These are phyloP conservation scores for Exocentrus adspersus DNA, from an alignment of 2,888 invertebrate genomes.

Conservation along the genomic window DNA sequence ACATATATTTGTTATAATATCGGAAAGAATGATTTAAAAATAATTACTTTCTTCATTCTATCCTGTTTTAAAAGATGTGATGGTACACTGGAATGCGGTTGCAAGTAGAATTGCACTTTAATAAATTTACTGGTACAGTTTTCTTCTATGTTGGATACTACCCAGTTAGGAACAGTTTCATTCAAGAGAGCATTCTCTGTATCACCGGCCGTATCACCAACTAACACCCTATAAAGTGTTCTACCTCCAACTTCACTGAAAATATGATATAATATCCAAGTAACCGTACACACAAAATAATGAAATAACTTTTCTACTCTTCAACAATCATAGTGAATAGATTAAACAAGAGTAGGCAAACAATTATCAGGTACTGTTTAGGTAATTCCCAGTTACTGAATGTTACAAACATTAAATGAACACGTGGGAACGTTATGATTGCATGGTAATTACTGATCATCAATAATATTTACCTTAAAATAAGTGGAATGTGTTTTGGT, in stretches of 20 bases:
- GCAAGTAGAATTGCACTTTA: constrained; percentile 96
- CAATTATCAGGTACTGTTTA: background rate
- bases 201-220: constrained; percentile 93
- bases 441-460: background rate
- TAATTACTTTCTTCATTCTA: constrained; percentile 78
- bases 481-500: constrained; percentile 95
- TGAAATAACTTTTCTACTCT: too few species aligned
- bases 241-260: constrained; percentile 93
- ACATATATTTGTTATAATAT: constrained; percentile 16
- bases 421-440: too few species aligned
- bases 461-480: constrained; percentile 76
- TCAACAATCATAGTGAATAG: too few species aligned
- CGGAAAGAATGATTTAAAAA: background rate
- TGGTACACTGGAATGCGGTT: constrained; percentile 87
- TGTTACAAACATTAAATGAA: too few species aligned
- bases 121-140: constrained; percentile 94
- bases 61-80: constrained; percentile 74
- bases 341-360: background rate
- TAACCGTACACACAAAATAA: too few species aligned
- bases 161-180: constrained; percentile 96
- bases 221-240: constrained; percentile 88
- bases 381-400: too few species aligned
- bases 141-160: constrained; percentile 92
- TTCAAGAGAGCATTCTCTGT: constrained; percentile 91
- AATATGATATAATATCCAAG: constrained; percentile 28